Conservation (phyloP, 1,140 invertebrate genomes). For the Bathynomus jamesi region DNA sequence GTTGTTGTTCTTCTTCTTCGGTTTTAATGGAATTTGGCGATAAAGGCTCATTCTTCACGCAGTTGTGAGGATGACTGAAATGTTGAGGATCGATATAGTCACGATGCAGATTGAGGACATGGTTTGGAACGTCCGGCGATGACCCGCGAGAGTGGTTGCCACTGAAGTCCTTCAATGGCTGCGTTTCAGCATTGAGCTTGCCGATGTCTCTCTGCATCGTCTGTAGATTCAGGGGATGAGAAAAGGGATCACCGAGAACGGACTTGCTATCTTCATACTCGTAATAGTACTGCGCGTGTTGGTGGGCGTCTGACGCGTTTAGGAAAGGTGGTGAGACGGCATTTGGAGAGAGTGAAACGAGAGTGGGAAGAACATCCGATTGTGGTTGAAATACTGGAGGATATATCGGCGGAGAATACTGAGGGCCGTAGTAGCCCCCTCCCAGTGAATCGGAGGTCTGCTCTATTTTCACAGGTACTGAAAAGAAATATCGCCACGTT, state of each 20-base stretch:
- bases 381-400: no score
- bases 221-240: neutral
- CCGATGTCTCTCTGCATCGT: neutral
- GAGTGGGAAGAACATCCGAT: no score
- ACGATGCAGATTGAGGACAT: neutral
- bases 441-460: no score
- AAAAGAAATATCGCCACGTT: no score
- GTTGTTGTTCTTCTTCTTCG: neutral
- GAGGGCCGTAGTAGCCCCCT: no score
- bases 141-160: neutral
- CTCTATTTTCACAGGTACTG: no score
- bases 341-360: no score
- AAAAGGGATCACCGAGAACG: neutral
- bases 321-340: no score
- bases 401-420: no score
- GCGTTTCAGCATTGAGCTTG: neutral
- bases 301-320: neutral
- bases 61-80: neutral
- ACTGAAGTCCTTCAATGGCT: neutral
- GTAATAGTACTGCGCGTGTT: neutral
- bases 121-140: neutral
- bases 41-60: neutral
- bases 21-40: neutral
- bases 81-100: neutral
- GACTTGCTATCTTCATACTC: neutral